Base-by-base conservation (phyloP, 1,140 invertebrate genomes). In the Saccostrea cuccullata region DNA sequence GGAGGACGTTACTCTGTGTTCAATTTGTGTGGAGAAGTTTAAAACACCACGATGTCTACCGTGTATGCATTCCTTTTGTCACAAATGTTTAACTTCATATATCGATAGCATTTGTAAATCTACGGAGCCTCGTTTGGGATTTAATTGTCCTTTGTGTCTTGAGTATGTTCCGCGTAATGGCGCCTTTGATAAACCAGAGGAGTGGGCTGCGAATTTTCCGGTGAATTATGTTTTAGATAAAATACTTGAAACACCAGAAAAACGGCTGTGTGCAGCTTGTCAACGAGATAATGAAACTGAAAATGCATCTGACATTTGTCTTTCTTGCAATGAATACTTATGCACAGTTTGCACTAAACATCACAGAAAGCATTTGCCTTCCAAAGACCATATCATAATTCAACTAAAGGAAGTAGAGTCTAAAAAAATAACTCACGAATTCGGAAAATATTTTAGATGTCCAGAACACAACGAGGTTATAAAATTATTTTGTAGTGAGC, bases 91-190 rank as follows among this genome's bases (percentile, higher is more conserved):
- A 47, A 8, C 47, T 47, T 47, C 47, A 6, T 47, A 47, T 9
- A 47, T 47, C 47, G 47, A 47, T 47, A 47, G 47, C 47, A 9
- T 47, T 47, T 47, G 47, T 9, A 47, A 9, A 47, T 47, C 67
- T 73, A 73, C 67, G 67, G 67, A 73, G 23, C 67, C 67, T 73
- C 67, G 67, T 73, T 73, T 73, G 67, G 67, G 67, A 26, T 73
- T 73, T 13, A 11, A 73, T 26, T 73, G 67, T 73, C 67, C 67
- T 5, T 26, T 73, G 13, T 73, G 67, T 30, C 67, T 26, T 73
- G 67, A 26, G 11, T 73, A 73, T 26, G 23, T 73, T 30, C 26
- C 23, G 9, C 9, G 67, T 36, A 23, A 13, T 73, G 67, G 67
- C 8, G n/a, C 23, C 3, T 73, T 30, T 73, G 67, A 13, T 26